Conservation (phyloP, 2,888 invertebrate genomes). For the Dryobota labecula region DNA sequence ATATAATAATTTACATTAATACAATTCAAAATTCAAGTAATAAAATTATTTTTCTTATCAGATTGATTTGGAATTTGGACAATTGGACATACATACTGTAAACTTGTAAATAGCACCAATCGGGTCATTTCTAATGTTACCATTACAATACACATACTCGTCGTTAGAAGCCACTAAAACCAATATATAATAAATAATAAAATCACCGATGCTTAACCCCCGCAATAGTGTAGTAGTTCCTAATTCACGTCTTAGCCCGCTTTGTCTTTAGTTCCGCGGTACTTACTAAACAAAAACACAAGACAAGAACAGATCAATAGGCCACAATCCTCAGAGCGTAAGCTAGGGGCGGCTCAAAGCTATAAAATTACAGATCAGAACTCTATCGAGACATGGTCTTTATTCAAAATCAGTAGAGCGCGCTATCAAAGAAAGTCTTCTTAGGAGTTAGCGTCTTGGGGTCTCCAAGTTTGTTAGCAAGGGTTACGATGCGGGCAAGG, state of each 20-base stretch:
- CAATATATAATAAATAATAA: conserved; percentile 17
- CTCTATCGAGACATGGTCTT: conserved; percentile 89
- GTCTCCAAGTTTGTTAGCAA: conserved; percentile 87
- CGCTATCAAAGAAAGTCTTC: conserved; percentile 90
- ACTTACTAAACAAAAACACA: conserved; percentile 80
- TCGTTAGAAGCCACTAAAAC: background rate
- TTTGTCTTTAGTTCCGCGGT: conserved; percentile 69
- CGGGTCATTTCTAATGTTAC: too few relatives aligned
- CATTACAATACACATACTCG: too few relatives aligned
- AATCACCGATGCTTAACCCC: conserved; percentile 46
- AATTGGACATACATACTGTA: too few relatives aligned
- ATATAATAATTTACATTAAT: too few relatives aligned
- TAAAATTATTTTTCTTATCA: background rate
- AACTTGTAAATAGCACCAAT: too few relatives aligned
- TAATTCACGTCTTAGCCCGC: conserved; percentile 59
- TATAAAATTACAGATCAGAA: conserved; percentile 91
- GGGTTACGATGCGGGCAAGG: conserved; percentile 88
- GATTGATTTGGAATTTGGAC: background rate
- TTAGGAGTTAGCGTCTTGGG: conserved; percentile 90
- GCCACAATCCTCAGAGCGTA: conserved; percentile 82
- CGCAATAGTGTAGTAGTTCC: conserved; percentile 59
- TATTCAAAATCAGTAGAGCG: conserved; percentile 88
- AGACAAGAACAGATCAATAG: conserved; percentile 82
- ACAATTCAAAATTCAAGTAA: too few relatives aligned
- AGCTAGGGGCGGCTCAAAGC: conserved; percentile 86